These are phyloP conservation scores for Drepana falcataria DNA, from an alignment of 2,888 invertebrate genomes.

Conservation along the genomic window DNA sequence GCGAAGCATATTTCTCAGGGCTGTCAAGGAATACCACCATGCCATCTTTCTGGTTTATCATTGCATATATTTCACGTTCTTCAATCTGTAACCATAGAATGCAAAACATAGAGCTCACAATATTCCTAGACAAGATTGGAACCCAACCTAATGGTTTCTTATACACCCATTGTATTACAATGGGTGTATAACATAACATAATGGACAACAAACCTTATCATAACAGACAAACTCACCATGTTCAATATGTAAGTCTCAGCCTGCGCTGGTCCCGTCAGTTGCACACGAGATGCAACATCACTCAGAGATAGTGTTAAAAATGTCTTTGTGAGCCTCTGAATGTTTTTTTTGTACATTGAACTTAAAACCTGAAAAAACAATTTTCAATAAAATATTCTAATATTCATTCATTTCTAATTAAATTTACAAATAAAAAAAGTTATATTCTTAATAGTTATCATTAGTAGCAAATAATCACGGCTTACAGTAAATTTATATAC, in stretches of 20 bases:
- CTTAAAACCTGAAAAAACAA: constrained; percentile 83
- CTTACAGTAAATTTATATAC: too few species aligned
- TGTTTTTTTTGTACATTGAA: constrained; percentile 96
- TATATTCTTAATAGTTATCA: too few species aligned
- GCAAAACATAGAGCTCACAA: background rate
- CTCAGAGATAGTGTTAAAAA: constrained; percentile 92
- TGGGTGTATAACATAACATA: too few species aligned
- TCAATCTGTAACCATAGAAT: constrained; percentile 84
- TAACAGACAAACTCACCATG: constrained; percentile 82
- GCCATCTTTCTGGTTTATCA: constrained; percentile 98
- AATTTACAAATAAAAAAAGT: too few species aligned
- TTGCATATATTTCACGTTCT: constrained; percentile 97
- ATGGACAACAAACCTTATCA: too few species aligned
- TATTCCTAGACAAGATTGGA: too few species aligned
- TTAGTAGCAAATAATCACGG: too few species aligned
- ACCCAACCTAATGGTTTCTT: too few species aligned
- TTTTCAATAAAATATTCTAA: too few species aligned
- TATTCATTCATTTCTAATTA: too few species aligned
- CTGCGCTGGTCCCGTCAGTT: constrained; percentile 88
- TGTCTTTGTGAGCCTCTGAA: constrained; percentile 96
- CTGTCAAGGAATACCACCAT: constrained; percentile 98
- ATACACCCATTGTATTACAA: too few species aligned
- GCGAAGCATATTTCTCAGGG: constrained; percentile 96
- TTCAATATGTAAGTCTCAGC: constrained; percentile 96
- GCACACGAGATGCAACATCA: constrained; percentile 94